A percentile compares a stretch with the other conserved stretches of the same genome.
These are phyloP conservation scores for Petrocephalus zakoni DNA, from an alignment of 2,113 vertebrate species.

Conservation along the genomic window DNA sequence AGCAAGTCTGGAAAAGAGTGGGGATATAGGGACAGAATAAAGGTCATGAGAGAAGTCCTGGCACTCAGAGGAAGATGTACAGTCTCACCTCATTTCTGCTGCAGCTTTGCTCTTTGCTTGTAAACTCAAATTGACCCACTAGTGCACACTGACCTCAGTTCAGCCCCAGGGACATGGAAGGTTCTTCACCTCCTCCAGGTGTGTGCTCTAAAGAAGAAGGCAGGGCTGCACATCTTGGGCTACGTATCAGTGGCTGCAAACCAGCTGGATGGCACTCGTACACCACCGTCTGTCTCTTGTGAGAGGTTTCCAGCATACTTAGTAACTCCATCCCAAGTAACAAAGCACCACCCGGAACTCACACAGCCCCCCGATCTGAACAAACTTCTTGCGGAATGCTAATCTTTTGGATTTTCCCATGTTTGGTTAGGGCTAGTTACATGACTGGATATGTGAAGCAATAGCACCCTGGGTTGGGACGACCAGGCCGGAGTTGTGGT, in stretches of 20 bases:
- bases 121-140: conserved; percentile 13
- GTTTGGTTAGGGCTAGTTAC: not conserved
- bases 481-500: not conserved
- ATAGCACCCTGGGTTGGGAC: not conserved
- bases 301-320: too few species aligned
- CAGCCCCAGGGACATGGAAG: conserved; percentile 12
- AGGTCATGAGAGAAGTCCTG: not conserved
- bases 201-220: not conserved
- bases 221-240: not conserved
- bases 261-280: not conserved
- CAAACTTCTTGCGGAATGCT: not conserved
- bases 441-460: not conserved
- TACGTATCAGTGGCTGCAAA: not conserved
- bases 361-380: not conserved
- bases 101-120: not conserved
- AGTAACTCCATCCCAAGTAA: not conserved
- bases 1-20: not conserved
- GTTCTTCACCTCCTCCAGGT: conserved; percentile 13
- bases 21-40: not conserved
- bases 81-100: not conserved
- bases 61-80: not conserved
- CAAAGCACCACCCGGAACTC: not conserved
- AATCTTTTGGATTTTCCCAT: not conserved
- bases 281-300: too few species aligned
- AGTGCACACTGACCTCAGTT: not conserved